Percentiles rank a stretch among this genome's conserved stretches.
phyloP scores from a whole-genome alignment of 2,888 invertebrate genomes.

The Nebria salina region DNA sequence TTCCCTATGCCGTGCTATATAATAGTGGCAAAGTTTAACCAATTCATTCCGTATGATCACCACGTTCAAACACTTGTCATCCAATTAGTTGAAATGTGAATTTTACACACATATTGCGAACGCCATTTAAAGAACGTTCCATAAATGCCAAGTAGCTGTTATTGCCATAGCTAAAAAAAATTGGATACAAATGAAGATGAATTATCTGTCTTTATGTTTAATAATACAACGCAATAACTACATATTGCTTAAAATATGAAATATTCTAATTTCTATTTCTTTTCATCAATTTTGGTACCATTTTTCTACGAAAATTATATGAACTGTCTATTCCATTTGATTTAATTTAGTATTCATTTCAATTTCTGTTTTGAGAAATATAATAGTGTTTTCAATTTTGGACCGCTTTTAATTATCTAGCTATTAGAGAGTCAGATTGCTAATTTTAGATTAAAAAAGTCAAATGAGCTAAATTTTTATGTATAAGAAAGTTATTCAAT shows the following conservation, averaged over 20 bases:
- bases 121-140: not conserved
- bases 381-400: too few species aligned
- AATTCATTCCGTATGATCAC: not conserved
- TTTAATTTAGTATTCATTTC: too few species aligned
- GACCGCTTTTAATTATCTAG: too few species aligned
- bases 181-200: not conserved
- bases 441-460: too few species aligned
- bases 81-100: conserved; percentile 20
- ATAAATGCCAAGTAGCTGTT: not conserved
- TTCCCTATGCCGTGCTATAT: not conserved
- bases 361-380: too few species aligned
- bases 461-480: too few species aligned
- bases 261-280: too few species aligned
- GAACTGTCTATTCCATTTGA: too few species aligned
- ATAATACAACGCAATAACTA: not conserved
- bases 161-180: not conserved
- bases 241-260: not conserved
- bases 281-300: too few species aligned
- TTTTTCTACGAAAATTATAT: too few species aligned
- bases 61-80: conserved; percentile 16
- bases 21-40: not conserved
- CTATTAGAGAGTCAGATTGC: too few species aligned
- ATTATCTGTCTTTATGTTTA: not conserved
- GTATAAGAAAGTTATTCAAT: too few species aligned
- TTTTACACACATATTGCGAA: conserved; percentile 12